A percentile compares a stretch with the other conserved stretches of the same genome.
These are phyloP conservation scores for Lacanobia oleracea DNA, from an alignment of 2,888 invertebrate genomes.

Conservation along the genomic window DNA sequence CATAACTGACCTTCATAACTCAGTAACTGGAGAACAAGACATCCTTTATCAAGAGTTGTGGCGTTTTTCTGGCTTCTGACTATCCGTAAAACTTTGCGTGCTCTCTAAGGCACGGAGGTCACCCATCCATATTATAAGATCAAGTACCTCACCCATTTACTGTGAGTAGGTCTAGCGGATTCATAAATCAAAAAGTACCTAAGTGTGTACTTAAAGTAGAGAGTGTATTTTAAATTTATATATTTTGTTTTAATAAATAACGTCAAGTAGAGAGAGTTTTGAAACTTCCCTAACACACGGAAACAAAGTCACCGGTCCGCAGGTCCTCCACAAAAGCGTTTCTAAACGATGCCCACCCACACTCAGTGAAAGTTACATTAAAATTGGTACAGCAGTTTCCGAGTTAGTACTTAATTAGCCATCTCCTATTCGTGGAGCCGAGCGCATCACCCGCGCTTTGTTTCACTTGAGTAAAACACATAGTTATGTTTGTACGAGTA, in stretches of 20 bases:
- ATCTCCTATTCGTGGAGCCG: slow-evolving; percentile 26
- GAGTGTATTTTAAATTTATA: too few species aligned
- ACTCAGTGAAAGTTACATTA: slow-evolving; percentile 49
- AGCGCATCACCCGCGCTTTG: slow-evolving; percentile 46
- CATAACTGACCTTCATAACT: neutral
- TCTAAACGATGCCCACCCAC: slow-evolving; percentile 46
- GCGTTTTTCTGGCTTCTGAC: too few species aligned
- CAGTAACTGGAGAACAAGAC: neutral
- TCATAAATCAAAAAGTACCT: neutral
- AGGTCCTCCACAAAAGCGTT: slow-evolving; percentile 32
- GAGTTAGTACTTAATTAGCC: slow-evolving; percentile 53
- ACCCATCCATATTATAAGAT: neutral
- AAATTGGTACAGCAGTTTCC: slow-evolving; percentile 43
- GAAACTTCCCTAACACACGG: slow-evolving; percentile 9
- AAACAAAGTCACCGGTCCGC: slow-evolving; percentile 13
- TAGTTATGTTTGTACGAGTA: neutral
- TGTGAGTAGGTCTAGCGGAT: neutral
- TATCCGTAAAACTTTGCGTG: too few species aligned
- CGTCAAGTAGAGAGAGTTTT: slow-evolving; percentile 3
- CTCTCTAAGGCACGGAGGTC: too few species aligned
- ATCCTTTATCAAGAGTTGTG: neutral
- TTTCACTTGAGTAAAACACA: slow-evolving; percentile 61
- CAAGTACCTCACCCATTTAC: neutral
- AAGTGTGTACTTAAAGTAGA: neutral
- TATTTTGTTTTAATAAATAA: too few species aligned